These are phyloP conservation scores for Metopia argyrocephala DNA, from an alignment of 2,888 invertebrate genomes.

Conservation along the genomic window DNA sequence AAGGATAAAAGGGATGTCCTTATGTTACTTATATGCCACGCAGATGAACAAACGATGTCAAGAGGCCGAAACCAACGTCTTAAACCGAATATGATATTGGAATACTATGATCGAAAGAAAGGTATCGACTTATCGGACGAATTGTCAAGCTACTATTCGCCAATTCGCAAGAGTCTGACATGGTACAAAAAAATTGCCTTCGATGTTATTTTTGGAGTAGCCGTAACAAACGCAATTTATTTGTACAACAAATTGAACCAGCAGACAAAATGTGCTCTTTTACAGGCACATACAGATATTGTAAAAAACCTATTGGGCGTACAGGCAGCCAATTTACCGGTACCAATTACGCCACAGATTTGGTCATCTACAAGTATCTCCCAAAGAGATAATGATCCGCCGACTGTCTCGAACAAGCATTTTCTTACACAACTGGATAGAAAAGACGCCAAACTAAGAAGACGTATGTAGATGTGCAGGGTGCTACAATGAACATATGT, in stretches of 20 bases:
- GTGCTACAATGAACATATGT: too few species aligned
- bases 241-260: conserved; percentile 17
- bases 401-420: too few species aligned
- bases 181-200: conserved; percentile 31
- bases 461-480: too few species aligned
- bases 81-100: conserved; percentile 11
- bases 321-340: too few species aligned
- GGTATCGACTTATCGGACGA: conserved; percentile 17
- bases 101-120: conserved; percentile 18
- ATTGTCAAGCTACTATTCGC: conserved; percentile 2
- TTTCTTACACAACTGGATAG: too few species aligned
- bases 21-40: conserved; percentile 19
- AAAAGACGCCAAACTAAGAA: too few species aligned
- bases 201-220: conserved; percentile 22
- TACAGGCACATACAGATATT: too few species aligned
- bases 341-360: too few species aligned
- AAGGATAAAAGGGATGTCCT: conserved; percentile 8
- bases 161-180: conserved; percentile 16
- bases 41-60: not conserved
- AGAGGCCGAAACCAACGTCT: not conserved
- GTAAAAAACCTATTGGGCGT: too few species aligned
- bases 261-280: not conserved
- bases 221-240: conserved; percentile 15
- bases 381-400: too few species aligned
- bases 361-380: too few species aligned